A percentile compares a stretch with the other conserved stretches of the same genome.
Conservation (phyloP, 2,113 vertebrate species). For the Gymnobelideus leadbeateri region DNA sequence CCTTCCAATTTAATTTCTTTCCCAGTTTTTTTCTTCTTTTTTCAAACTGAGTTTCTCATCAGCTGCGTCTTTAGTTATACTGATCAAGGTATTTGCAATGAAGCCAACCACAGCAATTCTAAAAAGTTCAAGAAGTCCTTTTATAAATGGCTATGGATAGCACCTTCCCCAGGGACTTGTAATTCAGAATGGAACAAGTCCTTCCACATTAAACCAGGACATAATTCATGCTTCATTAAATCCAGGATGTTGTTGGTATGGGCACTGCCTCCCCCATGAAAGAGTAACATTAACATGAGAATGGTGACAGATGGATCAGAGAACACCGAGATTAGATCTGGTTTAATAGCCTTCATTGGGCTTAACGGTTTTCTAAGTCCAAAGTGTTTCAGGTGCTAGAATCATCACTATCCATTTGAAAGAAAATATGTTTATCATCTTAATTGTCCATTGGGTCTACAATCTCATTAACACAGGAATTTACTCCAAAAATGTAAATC, state of each 20-base stretch:
- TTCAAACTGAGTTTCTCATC: neutral
- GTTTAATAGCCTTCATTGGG: neutral
- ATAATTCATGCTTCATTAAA: neutral
- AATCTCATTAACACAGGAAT: neutral
- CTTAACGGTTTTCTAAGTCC: neutral
- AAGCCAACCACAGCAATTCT: neutral
- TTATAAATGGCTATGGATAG: neutral
- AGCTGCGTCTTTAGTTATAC: neutral
- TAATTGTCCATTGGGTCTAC: neutral
- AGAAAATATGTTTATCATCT: neutral
- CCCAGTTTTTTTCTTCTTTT: neutral
- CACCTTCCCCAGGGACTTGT: neutral
- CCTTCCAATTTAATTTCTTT: neutral
- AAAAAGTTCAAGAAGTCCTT: neutral
- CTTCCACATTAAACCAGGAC: neutral
- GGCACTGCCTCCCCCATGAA: neutral
- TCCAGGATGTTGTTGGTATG: neutral
- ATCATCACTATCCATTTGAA: neutral
- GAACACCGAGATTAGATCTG: neutral
- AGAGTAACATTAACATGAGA: neutral
- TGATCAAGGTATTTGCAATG: neutral
- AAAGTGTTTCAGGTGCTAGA: neutral
- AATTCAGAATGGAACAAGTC: neutral
- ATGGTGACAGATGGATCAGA: neutral
- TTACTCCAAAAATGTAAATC: neutral